Evolutionary conservation across 2,888 invertebrate species (phyloP), one percentile per base, ranked within the genome.

Genomic region (Eupsilia transversa): DNA sequence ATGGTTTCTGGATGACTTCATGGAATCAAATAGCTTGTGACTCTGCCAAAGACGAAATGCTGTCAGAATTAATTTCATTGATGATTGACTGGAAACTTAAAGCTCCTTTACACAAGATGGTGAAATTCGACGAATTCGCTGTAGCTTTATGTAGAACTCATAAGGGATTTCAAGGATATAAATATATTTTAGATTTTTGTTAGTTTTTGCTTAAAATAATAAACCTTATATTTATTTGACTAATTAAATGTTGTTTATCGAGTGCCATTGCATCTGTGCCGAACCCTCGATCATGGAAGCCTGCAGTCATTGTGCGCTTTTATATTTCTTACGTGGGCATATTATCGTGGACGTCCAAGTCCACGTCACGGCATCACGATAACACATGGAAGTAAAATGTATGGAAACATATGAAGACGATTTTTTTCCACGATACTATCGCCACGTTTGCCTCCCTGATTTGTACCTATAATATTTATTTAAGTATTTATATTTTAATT

Each of bases 1-100:
- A 97, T 90, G 99, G 99, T 3, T 99, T 98, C 94, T 99, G 99
- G 99, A 99, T 99, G 98, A 98, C 99, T 0, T 96, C 97, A 38
- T 99, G 99, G 99, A 97, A 97, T 83, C 97, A 97, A 77, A 96
- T 97, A 72, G 97, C 98, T 90, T 90, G 92, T n/a, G 86, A 94
- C 33, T 94, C 95, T 41, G 97, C 97, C 65, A 97, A 98, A 82
- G 93, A 95, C 35, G 91, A 97, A 87, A 99, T 99, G 99, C 97
- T 98, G 79, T 93, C 97, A 65, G 98, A 99, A 77, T 91, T 99
- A 38, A 97, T 97, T 74, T 92, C 96, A 49, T 95, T 99, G 89
- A 98, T 99, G 94, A 97, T 97, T 86, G 94, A 97, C 46, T 97
- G 97, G 2, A 97, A 98, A 91, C 96, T 99, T 68, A 96, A 97